Conservation (phyloP, 2,888 invertebrate genomes). For the Synanthedon andrenaeformis region DNA sequence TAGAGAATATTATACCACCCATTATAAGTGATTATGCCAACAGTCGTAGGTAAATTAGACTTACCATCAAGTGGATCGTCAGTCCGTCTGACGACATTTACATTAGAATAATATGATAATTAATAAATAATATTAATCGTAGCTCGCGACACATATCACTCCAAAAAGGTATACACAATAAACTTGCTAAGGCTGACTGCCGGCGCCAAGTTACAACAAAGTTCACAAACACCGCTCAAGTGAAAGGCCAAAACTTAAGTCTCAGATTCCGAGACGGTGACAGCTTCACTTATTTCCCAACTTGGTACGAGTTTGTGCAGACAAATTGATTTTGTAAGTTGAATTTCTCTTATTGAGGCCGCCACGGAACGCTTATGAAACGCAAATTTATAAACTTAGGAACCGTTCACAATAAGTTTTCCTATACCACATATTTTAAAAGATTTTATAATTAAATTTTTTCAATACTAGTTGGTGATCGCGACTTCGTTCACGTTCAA, state of each 20-base stretch:
- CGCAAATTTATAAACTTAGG: neutral
- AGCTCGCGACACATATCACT: neutral
- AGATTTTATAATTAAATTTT: too few relatives aligned
- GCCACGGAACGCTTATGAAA: neutral
- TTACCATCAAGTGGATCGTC: neutral
- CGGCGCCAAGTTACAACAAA: neutral
- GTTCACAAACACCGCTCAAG: neutral
- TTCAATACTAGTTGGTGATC: too few relatives aligned
- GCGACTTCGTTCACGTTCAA: too few relatives aligned
- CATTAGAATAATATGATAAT: neutral
- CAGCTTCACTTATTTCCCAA: neutral
- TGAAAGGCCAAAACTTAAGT: neutral
- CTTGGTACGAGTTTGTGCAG: neutral
- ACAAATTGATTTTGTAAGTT: slow-evolving; percentile 1
- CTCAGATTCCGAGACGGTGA: neutral
- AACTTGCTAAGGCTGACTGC: neutral
- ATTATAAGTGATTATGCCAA: too few relatives aligned
- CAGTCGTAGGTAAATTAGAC: neutral
- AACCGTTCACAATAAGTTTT: neutral
- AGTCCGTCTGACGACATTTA: neutral
- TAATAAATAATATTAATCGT: neutral
- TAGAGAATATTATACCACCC: too few relatives aligned
- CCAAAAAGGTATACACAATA: neutral
- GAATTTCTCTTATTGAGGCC: neutral
- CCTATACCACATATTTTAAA: too few relatives aligned